Base-by-base conservation (phyloP, 2,888 invertebrate genomes). In the Dysmachus trigonus region DNA sequence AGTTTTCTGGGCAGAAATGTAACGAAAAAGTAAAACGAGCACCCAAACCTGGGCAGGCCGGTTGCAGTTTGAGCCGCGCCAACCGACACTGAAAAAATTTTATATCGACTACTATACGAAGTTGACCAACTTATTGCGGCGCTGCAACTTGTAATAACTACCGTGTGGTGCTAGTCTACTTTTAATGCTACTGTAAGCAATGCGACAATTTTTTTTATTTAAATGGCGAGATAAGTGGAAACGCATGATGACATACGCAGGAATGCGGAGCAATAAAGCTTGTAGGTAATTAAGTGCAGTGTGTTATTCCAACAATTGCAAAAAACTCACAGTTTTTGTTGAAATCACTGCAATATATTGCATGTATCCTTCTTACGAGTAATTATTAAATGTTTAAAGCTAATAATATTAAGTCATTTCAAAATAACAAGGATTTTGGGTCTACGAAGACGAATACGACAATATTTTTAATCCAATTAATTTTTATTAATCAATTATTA, bases 1-100 rank as follows among this genome's bases (percentile, higher is more conserved):
- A 76, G 33, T 35, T 76, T 76, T 38, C 33, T 33, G 38, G 33
- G 38, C 35, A 35, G 38, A 76, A 76, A 76, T 76, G 33, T 35
- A 76, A 38, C 38, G 35, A 76, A 76, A 33, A 76, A 22, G 76
- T 76, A 76, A 76, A 76, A 31, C n/a, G 51, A 79, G 41, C 79
- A 79, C 79, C 79, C 47, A 79, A 47, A 79, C 79, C 79, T 1
- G 79, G 30, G 51, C 35, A 79, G 31, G 35, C 79, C 51, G 51
- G 79, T 79, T 79, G 51, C 47, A 31, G 77, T 77, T 47, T 47
- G 5, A 47, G 18, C 8, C 22, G 38, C 31, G 5, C 18, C n/a
- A 27, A 18, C 22, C 62, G 79, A 47, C 41, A 79, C 51, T 79
- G 13, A 79, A 38, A 31, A 41, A 35, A 77, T 77, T 38, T 47